A percentile compares a stretch with the other conserved stretches of the same genome.
Conservation (phyloP, 1,140 invertebrate species). For the Dreissena rostriformis region DNA sequence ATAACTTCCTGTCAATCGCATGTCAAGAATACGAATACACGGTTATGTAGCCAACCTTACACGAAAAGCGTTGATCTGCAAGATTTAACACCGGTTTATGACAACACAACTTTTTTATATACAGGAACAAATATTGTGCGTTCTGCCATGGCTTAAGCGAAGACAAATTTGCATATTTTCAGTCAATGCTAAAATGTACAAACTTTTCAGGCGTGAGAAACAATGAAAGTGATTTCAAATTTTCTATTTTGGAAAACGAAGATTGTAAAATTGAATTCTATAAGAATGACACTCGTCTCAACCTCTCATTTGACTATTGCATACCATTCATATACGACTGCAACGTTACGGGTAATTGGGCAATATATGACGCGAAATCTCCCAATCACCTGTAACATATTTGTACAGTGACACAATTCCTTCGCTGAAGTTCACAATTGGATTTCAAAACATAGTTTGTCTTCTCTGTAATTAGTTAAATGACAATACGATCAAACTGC, state of each 20-base stretch:
- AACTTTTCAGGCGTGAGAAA: neutral
- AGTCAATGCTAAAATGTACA: neutral
- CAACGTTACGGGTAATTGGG: constrained; percentile 10
- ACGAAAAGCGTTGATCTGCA: too few species aligned
- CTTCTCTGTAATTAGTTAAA: constrained; percentile 2
- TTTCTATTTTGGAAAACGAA: neutral
- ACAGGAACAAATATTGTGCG: constrained; percentile 12
- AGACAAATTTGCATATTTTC: neutral
- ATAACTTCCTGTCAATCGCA: too few species aligned
- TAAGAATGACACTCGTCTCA: neutral
- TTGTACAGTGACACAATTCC: too few species aligned
- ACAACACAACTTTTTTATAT: neutral
- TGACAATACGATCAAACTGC: neutral
- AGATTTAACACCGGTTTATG: neutral
- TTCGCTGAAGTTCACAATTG: too few species aligned
- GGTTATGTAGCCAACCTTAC: too few species aligned
- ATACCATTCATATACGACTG: neutral
- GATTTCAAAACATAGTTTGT: constrained; percentile 23
- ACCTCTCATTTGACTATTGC: neutral
- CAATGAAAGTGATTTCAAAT: neutral
- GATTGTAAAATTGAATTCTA: neutral
- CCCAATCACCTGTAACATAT: neutral
- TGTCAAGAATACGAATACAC: too few species aligned
- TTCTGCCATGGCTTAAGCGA: neutral
- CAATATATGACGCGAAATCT: neutral